These are phyloP conservation scores for Antigone vipio DNA, from an alignment of 2,113 vertebrate species.

Conservation along the genomic window DNA sequence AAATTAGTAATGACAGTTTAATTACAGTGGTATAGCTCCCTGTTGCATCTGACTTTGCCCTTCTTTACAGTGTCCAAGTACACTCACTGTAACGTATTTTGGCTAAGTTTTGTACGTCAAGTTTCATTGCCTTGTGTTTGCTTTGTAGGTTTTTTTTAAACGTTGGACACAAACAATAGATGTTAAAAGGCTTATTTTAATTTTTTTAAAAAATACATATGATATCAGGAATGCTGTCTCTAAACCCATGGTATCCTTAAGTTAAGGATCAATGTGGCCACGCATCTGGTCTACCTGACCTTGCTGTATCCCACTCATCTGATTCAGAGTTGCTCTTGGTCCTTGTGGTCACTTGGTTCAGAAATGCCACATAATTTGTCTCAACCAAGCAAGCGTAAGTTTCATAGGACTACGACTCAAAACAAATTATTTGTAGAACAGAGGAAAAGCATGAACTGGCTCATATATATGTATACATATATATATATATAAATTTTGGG, in stretches of 20 bases:
- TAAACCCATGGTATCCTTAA: neutral
- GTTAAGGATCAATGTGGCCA: too few species aligned
- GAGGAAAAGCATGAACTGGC: neutral
- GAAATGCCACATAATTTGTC: neutral
- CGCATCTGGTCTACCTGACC: fast-evolving
- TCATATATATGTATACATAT: too few species aligned
- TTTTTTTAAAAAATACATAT: neutral
- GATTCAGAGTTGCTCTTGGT: neutral
- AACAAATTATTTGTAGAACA: neutral
- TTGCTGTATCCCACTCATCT: neutral
- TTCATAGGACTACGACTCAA: neutral
- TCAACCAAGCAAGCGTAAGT: neutral
- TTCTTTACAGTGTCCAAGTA: neutral
- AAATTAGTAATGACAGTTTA: neutral
- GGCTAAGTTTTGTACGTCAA: neutral
- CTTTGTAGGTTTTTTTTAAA: neutral
- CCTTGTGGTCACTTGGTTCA: neutral
- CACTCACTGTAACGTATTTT: neutral
- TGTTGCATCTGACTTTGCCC: neutral
- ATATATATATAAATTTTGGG: neutral
- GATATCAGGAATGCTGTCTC: neutral
- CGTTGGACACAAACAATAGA: neutral
- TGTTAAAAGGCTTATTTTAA: neutral
- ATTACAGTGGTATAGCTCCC: neutral
- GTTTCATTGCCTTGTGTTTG: neutral